These are phyloP conservation scores for Rhopalosiphum padi DNA, from an alignment of 1,140 invertebrate genomes.

Conservation along the genomic window DNA sequence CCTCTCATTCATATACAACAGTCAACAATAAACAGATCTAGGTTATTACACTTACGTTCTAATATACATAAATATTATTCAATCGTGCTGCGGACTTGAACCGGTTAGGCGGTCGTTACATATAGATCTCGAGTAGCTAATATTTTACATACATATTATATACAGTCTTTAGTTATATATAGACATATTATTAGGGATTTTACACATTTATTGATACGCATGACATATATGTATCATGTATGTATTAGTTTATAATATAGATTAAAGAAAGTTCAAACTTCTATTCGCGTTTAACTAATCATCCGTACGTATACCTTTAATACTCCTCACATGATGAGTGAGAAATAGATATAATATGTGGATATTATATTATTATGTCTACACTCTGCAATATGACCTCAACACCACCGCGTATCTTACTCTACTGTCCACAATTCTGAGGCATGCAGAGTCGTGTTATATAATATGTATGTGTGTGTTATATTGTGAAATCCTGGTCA, in stretches of 20 bases:
- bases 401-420: neutral
- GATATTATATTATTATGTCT: neutral
- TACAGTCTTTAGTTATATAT: neutral
- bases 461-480: neutral
- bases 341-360: neutral
- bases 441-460: neutral
- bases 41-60: neutral
- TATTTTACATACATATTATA: neutral
- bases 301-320: neutral
- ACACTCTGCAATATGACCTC: neutral
- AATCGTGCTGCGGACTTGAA: neutral
- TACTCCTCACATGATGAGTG: no score
- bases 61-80: neutral
- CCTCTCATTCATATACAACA: neutral
- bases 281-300: neutral
- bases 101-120: neutral
- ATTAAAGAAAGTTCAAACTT: neutral
- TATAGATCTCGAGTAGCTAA: neutral
- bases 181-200: neutral
- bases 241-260: no score
- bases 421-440: neutral
- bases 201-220: neutral
- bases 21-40: neutral
- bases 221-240: neutral
- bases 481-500: neutral